Conservation (phyloP, 2,797 vertebrate genomes). For the Chromobotia macracanthus region DNA sequence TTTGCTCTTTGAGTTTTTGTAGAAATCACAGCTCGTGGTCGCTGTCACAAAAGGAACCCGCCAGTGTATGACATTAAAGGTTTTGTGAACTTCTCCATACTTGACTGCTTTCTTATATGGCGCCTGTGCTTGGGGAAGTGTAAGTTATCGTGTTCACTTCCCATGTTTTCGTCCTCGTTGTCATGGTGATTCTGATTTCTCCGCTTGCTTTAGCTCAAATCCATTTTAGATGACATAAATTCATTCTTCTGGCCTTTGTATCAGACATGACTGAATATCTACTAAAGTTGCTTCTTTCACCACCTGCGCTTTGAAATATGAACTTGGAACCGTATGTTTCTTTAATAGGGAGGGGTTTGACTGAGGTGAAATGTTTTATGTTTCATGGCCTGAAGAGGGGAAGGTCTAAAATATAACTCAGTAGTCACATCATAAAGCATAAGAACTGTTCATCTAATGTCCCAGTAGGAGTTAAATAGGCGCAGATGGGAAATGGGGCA, state of each 20-base stretch:
- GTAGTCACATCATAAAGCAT: slow-evolving; percentile 62
- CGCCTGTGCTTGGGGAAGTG: slow-evolving; percentile 36
- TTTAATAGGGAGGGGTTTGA: slow-evolving; percentile 54
- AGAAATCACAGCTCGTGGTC: slow-evolving; percentile 68
- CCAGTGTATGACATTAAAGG: slow-evolving; percentile 83
- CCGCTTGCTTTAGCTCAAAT: slow-evolving; percentile 37
- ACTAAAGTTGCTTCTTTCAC: slow-evolving; percentile 64
- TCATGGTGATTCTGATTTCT: slow-evolving; percentile 71
- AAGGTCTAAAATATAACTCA: slow-evolving; percentile 69
- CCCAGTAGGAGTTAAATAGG: slow-evolving; percentile 58
- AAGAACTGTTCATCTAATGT: slow-evolving; percentile 61
- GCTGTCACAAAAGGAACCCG: slow-evolving; percentile 71
- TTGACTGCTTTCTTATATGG: slow-evolving; percentile 64
- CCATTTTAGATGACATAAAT: slow-evolving; percentile 68
- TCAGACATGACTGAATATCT: slow-evolving; percentile 60
- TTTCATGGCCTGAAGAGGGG: slow-evolving; percentile 60
- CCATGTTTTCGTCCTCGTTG: slow-evolving; percentile 75
- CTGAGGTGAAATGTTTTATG: slow-evolving; percentile 59
- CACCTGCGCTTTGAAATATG: slow-evolving; percentile 73
- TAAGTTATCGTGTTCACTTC: neutral
- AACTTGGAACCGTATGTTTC: slow-evolving; percentile 64
- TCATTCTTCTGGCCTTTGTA: slow-evolving; percentile 60
- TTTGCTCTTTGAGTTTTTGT: slow-evolving; percentile 82
- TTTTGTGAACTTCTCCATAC: slow-evolving; percentile 70
- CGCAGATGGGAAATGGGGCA: slow-evolving; percentile 66